Percentiles rank a stretch among this genome's conserved stretches.
phyloP scores from a whole-genome alignment of 2,888 invertebrate species.

The Ypsolopha sequella region DNA sequence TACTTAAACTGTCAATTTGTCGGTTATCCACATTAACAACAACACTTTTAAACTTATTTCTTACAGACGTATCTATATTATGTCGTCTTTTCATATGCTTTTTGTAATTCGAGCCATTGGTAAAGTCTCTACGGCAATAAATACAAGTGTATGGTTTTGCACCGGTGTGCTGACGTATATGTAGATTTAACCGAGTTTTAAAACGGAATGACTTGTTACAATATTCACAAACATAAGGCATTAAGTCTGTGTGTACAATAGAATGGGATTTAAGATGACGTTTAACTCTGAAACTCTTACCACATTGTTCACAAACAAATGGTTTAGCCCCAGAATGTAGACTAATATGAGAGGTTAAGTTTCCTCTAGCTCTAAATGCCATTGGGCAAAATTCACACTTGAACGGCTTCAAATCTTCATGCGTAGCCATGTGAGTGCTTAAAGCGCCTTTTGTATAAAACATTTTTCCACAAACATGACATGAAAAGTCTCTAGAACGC shows the following conservation, averaged over 20 bases:
- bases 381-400: conserved; percentile 57
- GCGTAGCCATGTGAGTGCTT: conserved; percentile 49
- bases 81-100: conserved; percentile 62
- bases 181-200: conserved; percentile 53
- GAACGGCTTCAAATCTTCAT: conserved; percentile 49
- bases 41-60: conserved; percentile 24
- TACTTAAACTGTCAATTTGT: too few relatives aligned
- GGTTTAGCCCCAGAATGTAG: conserved; percentile 53
- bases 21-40: not conserved
- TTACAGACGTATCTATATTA: conserved; percentile 46
- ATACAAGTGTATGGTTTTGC: conserved; percentile 55
- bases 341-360: conserved; percentile 49
- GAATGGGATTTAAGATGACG: conserved; percentile 60
- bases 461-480: conserved; percentile 61
- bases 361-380: conserved; percentile 52
- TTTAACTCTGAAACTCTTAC: conserved; percentile 55
- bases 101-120: conserved; percentile 60
- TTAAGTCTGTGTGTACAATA: conserved; percentile 55
- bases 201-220: conserved; percentile 59
- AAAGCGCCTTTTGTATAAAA: conserved; percentile 59
- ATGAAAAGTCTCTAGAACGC: conserved; percentile 49
- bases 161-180: conserved; percentile 58
- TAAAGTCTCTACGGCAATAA: conserved; percentile 53
- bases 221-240: conserved; percentile 51
- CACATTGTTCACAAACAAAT: conserved; percentile 60